Conservation (phyloP, 2,797 vertebrate species). For the Uromys caudimaculatus region DNA sequence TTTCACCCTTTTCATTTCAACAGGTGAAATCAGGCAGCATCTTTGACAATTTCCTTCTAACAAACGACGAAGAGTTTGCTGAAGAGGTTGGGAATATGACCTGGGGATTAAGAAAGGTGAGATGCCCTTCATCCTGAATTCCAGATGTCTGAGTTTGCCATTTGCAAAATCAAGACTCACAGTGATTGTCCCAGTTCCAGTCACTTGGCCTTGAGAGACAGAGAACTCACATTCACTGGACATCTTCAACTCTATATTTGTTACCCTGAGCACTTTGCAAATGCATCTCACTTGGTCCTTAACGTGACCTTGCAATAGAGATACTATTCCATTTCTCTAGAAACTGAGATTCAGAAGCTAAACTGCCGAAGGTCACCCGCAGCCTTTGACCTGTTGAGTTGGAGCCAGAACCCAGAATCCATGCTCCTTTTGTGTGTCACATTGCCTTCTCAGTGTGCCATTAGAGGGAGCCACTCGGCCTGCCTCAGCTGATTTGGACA, state of each 20-base stretch:
- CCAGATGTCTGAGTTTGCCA: background rate
- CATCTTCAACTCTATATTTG: background rate
- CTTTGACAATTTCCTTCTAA: constrained; percentile 93
- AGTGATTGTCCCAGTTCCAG: constrained; percentile 2
- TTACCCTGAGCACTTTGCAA: constrained; percentile 44
- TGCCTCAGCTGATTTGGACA: background rate
- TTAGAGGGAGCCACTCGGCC: background rate
- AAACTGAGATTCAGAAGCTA: constrained; percentile 52
- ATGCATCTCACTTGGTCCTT: background rate
- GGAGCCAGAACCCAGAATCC: background rate
- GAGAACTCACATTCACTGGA: background rate
- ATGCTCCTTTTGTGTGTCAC: background rate
- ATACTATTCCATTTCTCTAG: background rate
- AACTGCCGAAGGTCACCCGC: background rate
- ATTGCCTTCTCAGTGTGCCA: background rate
- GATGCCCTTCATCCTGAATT: background rate
- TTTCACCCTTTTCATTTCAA: constrained; percentile 59
- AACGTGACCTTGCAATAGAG: background rate
- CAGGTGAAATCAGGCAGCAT: constrained; percentile 93
- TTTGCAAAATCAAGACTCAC: constrained; percentile 45
- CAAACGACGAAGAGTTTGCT: constrained; percentile 91
- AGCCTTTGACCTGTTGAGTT: constrained; percentile 6
- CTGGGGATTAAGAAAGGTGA: constrained; percentile 91
- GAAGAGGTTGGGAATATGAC: constrained; percentile 91
- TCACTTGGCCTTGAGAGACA: background rate